phyloP scores from a whole-genome alignment of 1,140 invertebrate genomes.

The Portunus trituberculatus region DNA sequence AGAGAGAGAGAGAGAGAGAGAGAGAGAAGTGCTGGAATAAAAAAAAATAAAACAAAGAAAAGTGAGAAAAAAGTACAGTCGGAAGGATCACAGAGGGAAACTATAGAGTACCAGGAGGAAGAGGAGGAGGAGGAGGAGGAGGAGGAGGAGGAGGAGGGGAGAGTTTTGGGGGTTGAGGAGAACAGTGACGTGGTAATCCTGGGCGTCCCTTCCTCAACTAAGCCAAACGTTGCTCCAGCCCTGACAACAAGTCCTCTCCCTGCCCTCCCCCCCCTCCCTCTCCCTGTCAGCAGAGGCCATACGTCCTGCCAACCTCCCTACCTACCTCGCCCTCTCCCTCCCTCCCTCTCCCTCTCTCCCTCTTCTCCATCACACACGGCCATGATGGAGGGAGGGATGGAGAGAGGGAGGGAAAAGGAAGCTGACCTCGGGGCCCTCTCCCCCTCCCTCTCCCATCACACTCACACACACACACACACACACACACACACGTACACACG shows the following conservation, averaged over 20 bases:
- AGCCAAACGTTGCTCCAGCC: slow-evolving; percentile 55
- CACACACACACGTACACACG: slow-evolving; percentile 43
- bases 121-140: slow-evolving; percentile 1
- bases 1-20: background rate
- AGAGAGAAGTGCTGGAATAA: background rate
- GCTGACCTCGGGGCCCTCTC: slow-evolving; percentile 62
- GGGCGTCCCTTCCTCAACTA: slow-evolving; percentile 35
- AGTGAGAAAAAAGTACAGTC: background rate
- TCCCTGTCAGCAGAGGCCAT: background rate
- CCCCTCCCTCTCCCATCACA: slow-evolving; percentile 30
- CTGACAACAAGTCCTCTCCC: slow-evolving; percentile 42
- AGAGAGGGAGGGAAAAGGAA: slow-evolving; percentile 62
- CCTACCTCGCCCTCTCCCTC: background rate
- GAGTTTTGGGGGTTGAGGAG: background rate
- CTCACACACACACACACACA: slow-evolving; percentile 54
- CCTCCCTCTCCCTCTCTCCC: slow-evolving; percentile 15
- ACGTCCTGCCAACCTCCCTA: background rate
- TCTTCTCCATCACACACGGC: slow-evolving; percentile 64
- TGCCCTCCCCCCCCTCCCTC: slow-evolving; percentile 38
- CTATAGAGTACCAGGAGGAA: background rate
- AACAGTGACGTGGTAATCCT: slow-evolving; percentile 33
- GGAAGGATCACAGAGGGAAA: too few relatives aligned
- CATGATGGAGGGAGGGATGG: slow-evolving; percentile 55
- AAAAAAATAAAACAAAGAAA: too few relatives aligned
- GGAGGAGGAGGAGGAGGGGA: too few relatives aligned